Evolutionary conservation across 2,888 invertebrate genomes (phyloP), one percentile per base, ranked within the genome.

Genomic region (Acleris sparsana): DNA sequence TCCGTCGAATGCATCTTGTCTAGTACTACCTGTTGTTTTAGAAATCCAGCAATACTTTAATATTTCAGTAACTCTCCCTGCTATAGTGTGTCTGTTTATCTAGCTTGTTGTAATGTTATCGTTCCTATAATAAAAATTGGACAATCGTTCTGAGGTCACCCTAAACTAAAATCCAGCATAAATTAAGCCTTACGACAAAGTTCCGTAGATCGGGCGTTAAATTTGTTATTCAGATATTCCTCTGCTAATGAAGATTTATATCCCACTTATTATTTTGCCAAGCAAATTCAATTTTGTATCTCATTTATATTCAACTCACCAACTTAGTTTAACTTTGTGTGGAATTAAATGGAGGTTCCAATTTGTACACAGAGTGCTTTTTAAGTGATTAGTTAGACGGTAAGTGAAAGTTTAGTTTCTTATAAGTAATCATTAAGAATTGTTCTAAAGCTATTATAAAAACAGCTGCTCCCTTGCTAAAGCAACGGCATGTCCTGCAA

Each of bases 221-320:
- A 73, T 74, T 77, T 76, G 75, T 75, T 77, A 76, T 76, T 75
- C 75, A 71, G 69, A 74, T 77, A 71, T 69, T 72, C 70, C 65
- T 66, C 67, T 67, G 60, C 72, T 76, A 78, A 78, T 79, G 73
- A 75, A 76, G 73, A 80, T 79, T 79, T 80, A 79, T 77, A 69
- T 74, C 70, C 51, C 62, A 62, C 70, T 75, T 75, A 76, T 75
- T 80, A 78, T 73, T 79, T 75, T 70, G 70, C 72, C 70, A 68
- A 73, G 69, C 75, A 71, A 72, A 78, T 78, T 79, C 74, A 74
- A 80, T 78, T 78, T 75, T 72, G 72, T 67, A 67, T 68, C 9
- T 7, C 44, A 63, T 62, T 48, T 62, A 49, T 22, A 62, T 55
- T 55, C 16, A 22, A 46, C 46, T 46, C 46, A 33, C 58, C 18